These are phyloP conservation scores for Philhelius pedissequus DNA, from an alignment of 2,888 invertebrate genomes.

Conservation along the genomic window DNA sequence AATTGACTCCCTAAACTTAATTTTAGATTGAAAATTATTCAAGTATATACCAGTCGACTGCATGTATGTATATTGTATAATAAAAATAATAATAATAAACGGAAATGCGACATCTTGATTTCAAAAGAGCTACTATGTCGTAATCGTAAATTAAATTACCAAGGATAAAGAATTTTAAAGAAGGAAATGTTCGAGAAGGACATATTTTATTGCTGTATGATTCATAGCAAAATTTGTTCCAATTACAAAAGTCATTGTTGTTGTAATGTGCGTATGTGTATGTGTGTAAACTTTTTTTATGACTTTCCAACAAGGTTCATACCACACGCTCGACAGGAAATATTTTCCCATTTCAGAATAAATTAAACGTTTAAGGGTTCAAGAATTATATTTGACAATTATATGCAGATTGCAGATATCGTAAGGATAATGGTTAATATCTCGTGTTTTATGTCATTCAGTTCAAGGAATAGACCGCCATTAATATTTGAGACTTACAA, in stretches of 20 bases:
- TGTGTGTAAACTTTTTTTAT: slow-evolving; percentile 25
- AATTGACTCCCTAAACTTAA: neutral
- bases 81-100: neutral
- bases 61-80: too few species aligned
- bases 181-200: neutral
- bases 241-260: slow-evolving; percentile 36
- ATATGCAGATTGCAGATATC: slow-evolving; percentile 38
- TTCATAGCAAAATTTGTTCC: slow-evolving; percentile 4
- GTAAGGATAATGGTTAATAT: slow-evolving; percentile 43
- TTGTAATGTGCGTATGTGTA: neutral
- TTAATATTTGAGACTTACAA: neutral
- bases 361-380: neutral
- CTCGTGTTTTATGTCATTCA: slow-evolving; percentile 37
- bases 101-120: slow-evolving; percentile 40
- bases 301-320: slow-evolving; percentile 14
- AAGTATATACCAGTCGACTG: neutral
- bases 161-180: neutral
- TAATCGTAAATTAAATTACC: slow-evolving; percentile 25
- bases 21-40: slow-evolving; percentile 18
- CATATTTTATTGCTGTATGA: slow-evolving; percentile 2
- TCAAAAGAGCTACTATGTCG: slow-evolving; percentile 1
- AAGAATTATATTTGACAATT: slow-evolving; percentile 9
- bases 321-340: too few species aligned
- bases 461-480: neutral
- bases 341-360: neutral